Percentiles rank a stretch among this genome's conserved stretches.
These are phyloP conservation scores for Corvus hawaiiensis DNA, from an alignment of 2,113 vertebrate genomes.

Conservation along the genomic window DNA sequence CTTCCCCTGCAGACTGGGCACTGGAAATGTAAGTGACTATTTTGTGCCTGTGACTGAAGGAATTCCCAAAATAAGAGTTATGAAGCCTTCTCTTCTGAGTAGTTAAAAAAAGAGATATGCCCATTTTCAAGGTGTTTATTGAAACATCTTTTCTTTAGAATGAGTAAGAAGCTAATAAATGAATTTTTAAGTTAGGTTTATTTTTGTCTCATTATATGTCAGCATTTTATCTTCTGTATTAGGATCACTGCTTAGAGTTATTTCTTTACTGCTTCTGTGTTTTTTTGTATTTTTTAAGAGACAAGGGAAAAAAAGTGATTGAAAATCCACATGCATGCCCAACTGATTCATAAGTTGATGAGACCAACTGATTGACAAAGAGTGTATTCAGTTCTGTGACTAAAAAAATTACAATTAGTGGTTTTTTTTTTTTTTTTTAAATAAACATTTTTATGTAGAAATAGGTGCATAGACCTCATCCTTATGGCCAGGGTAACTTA, in stretches of 20 bases:
- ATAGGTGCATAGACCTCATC: constrained; percentile 14
- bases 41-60: neutral
- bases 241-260: neutral
- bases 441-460: neutral
- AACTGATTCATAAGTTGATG: neutral
- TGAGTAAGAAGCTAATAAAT: neutral
- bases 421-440: neutral
- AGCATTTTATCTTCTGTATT: neutral
- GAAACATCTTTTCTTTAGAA: neutral
- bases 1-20: neutral
- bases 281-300: neutral
- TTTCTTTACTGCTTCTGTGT: neutral
- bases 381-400: neutral
- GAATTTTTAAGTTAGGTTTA: neutral
- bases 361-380: neutral
- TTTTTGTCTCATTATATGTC: neutral
- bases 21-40: neutral
- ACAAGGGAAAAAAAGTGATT: neutral
- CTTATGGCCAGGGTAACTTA: constrained; percentile 58
- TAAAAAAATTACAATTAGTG: neutral
- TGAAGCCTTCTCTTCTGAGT: neutral
- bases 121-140: neutral
- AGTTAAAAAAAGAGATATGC: neutral
- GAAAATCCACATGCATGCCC: neutral
- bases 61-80: neutral